phyloP scores from a whole-genome alignment of 2,888 invertebrate genomes.

The Clepsis dumicolana region DNA sequence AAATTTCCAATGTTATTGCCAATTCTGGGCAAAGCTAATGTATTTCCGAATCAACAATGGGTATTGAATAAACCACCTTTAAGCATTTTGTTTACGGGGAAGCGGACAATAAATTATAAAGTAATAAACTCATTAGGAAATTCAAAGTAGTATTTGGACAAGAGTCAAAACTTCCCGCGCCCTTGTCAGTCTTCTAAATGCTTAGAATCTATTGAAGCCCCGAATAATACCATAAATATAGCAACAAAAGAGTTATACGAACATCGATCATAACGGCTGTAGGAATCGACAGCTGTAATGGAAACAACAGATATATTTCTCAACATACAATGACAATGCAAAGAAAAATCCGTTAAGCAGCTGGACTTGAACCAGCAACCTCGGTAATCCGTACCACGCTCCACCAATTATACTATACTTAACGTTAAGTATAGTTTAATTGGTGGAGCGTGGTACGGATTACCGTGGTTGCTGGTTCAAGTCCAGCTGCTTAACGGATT shows the following conservation, averaged over 20 bases:
- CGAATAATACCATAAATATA: slow-evolving; percentile 25
- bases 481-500: too few relatives aligned
- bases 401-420: too few relatives aligned
- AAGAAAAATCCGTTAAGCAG: too few relatives aligned
- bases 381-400: too few relatives aligned
- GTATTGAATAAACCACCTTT: slow-evolving; percentile 13
- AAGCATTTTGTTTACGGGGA: slow-evolving; percentile 11
- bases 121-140: slow-evolving; percentile 19
- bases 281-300: slow-evolving; percentile 48
- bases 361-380: too few relatives aligned
- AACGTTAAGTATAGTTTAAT: too few relatives aligned
- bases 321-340: too few relatives aligned
- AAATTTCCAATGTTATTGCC: slow-evolving; percentile 41
- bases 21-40: slow-evolving; percentile 28
- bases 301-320: slow-evolving; percentile 48
- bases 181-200: slow-evolving; percentile 20
- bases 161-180: slow-evolving; percentile 25
- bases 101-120: slow-evolving; percentile 20
- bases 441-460: too few relatives aligned
- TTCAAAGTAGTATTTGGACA: slow-evolving; percentile 18
- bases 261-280: slow-evolving; percentile 46
- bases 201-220: slow-evolving; percentile 34
- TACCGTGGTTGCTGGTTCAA: too few relatives aligned
- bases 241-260: slow-evolving; percentile 42
- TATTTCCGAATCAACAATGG: slow-evolving; percentile 22